Conservation (phyloP, 1,140 invertebrate genomes). For the Aphaenogaster floridana region DNA sequence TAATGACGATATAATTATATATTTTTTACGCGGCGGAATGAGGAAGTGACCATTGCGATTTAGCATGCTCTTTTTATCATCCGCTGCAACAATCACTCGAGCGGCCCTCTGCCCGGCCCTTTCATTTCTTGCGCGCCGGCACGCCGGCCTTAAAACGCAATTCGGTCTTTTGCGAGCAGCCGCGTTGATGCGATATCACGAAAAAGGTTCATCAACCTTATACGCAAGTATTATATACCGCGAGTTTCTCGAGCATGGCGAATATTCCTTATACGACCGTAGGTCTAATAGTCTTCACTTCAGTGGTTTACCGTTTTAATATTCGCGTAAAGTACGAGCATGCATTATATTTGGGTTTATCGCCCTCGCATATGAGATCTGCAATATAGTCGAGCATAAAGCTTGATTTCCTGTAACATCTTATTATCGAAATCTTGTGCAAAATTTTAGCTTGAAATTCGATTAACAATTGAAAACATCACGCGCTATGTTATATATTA, state of each 20-base stretch:
- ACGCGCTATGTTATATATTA: neutral
- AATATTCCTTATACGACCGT: constrained; percentile 48
- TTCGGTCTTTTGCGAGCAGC: neutral
- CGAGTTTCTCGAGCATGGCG: constrained; percentile 45
- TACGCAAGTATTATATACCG: constrained; percentile 29
- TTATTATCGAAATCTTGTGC: neutral
- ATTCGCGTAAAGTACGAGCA: constrained; percentile 41
- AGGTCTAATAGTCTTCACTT: constrained; percentile 54
- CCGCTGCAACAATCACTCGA: neutral
- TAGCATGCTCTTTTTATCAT: neutral
- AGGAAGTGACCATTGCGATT: constrained; percentile 47
- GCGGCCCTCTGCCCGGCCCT: neutral
- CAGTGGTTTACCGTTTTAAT: constrained; percentile 65
- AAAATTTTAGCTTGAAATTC: neutral
- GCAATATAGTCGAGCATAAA: constrained; percentile 30
- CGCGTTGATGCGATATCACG: constrained; percentile 24
- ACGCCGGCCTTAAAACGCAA: neutral
- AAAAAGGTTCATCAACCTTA: constrained; percentile 51
- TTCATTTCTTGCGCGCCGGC: neutral
- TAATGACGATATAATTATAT: constrained; percentile 57
- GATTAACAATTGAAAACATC: neutral
- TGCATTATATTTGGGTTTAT: constrained; percentile 52
- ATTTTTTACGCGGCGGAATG: constrained; percentile 24
- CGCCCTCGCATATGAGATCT: constrained; percentile 17
- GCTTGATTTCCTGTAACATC: neutral